Evolutionary conservation across 2,888 invertebrate species (phyloP), one percentile per base, ranked within the genome.

Genomic region (Drosophila algonquin): DNA sequence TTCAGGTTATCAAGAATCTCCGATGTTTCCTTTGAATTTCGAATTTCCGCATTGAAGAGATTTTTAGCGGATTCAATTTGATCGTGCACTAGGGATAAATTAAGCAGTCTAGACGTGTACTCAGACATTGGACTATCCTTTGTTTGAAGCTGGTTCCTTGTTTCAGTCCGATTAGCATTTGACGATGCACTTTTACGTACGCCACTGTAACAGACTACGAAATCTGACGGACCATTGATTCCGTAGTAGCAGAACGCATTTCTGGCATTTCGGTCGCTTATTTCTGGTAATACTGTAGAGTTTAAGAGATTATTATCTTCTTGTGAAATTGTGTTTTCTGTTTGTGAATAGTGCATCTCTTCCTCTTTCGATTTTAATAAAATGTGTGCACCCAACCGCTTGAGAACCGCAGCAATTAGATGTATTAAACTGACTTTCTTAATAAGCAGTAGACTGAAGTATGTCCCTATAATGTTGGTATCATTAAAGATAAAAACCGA

Each of bases 401-500:
- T 12, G 14, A 80, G 62, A 1, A 82, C 9, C 1, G 80, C 52
- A 4, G 62, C 60, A 44, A 82, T 50, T 3, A 80, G 50, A 18
- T 35, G 58, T 12, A 80, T 75, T 21, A 50, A 40, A 16, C 70
- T 68, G 1, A 21, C 2, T 51, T 80, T 82, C 3, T 46, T 6
- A n/a, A 80, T 18, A 18, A 51, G 3, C 9, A 80, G 40, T 7
- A 53, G 32, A 14, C 24, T 2, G 21, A 82, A 75, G 16, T 32
- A 77, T 18, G 51, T 61, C 2, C 64, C 32, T 2, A n/a, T 48
- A 7, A 75, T 48, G 6, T 50, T n/a, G 9, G 67, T 68, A 10
- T 75, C 68, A 18, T 64, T 77, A 24, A 70, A 51, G 9, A 80
- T 52, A 16, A 75, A 80, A 21, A 77, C 75, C 12, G 80, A 63